These are phyloP conservation scores for Drosophila sulfurigaster DNA, from an alignment of 1,140 invertebrate genomes.

Conservation along the genomic window DNA sequence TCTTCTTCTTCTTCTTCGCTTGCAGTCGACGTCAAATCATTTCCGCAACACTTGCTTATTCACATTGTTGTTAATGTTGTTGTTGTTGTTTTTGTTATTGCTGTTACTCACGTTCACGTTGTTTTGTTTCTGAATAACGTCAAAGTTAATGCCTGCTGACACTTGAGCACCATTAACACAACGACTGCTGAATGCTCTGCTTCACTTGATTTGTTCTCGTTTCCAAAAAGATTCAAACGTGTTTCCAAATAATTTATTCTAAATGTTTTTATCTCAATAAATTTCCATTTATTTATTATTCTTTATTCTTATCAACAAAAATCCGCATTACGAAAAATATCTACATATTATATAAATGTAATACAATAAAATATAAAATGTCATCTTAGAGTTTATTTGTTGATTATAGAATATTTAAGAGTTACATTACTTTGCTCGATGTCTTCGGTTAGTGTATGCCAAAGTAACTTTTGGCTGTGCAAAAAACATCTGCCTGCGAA, in stretches of 20 bases:
- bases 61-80: slow-evolving; percentile 49
- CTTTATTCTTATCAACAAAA: too few relatives aligned
- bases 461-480: slow-evolving; percentile 31
- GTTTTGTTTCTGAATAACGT: slow-evolving; percentile 41
- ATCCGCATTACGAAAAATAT: too few relatives aligned
- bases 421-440: too few relatives aligned
- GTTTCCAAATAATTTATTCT: too few relatives aligned
- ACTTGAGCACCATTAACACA: not conserved
- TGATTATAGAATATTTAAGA: not conserved
- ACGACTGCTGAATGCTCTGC: not conserved
- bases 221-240: too few relatives aligned
- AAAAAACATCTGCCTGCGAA: slow-evolving; percentile 77
- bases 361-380: too few relatives aligned
- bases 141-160: slow-evolving; percentile 56
- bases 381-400: too few relatives aligned
- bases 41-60: slow-evolving; percentile 78
- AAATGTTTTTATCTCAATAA: too few relatives aligned
- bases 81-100: slow-evolving; percentile 24
- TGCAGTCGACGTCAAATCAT: slow-evolving; percentile 65
- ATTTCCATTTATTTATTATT: too few relatives aligned
- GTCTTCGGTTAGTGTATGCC: not conserved
- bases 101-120: slow-evolving; percentile 10
- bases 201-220: not conserved
- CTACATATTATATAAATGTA: too few relatives aligned
- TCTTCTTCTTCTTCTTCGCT: slow-evolving; percentile 10